Percentiles rank a stretch among this genome's conserved stretches.
phyloP scores from a whole-genome alignment of 2,797 vertebrate genomes.

The Siniperca undulata region DNA sequence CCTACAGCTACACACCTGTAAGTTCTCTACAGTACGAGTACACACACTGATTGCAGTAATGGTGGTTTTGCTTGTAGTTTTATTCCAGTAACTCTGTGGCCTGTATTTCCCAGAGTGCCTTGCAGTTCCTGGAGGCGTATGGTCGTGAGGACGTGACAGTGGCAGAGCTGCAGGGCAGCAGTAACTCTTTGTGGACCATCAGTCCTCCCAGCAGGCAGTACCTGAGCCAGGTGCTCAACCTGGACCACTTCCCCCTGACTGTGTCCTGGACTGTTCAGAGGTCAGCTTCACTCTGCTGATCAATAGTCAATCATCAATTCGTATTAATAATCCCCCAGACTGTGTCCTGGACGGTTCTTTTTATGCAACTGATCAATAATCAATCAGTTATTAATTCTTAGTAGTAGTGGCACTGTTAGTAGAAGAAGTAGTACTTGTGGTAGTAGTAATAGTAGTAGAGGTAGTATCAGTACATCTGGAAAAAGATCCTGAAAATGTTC shows the following conservation, averaged over 20 bases:
- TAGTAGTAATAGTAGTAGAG: too few species aligned
- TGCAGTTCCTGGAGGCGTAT: constrained; percentile 96
- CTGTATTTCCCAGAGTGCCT: constrained; percentile 86
- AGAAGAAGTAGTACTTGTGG: too few species aligned
- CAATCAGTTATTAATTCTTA: not conserved
- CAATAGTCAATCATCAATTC: not conserved
- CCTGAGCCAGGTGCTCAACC: constrained; percentile 89
- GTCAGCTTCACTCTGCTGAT: constrained; percentile 65
- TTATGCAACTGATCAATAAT: not conserved
- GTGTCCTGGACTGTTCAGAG: constrained; percentile 94
- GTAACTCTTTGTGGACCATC: constrained; percentile 97
- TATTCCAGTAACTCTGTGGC: not conserved
- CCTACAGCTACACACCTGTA: constrained; percentile 82
- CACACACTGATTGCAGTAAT: not conserved
- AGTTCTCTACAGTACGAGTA: constrained; percentile 6
- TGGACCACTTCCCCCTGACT: constrained; percentile 91
- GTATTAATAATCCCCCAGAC: not conserved
- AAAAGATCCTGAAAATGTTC: not conserved
- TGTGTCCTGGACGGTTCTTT: not conserved
- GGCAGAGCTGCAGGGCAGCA: constrained; percentile 94
- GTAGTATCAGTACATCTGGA: not conserved
- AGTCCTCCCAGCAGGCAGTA: constrained; percentile 94
- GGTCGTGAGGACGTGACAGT: constrained; percentile 91
- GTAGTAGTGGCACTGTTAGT: not conserved
- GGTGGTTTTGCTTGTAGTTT: not conserved